A percentile compares a stretch with the other conserved stretches of the same genome.
Evolutionary conservation across 2,113 vertebrate species (phyloP).

Genomic region (Bubo blakistoni): DNA sequence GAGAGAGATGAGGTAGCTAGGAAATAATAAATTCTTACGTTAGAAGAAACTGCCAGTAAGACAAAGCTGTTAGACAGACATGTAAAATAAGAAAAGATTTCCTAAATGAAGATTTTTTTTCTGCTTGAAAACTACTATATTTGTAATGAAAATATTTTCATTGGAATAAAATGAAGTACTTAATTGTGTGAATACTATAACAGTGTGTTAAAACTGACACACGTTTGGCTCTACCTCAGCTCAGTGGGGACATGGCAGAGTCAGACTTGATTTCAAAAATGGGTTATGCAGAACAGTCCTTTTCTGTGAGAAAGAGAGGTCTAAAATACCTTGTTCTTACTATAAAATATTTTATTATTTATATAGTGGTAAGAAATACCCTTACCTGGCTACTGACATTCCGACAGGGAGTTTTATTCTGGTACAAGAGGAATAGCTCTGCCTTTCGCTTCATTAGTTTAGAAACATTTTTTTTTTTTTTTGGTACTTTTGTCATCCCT

Average conservation of each 20-base stretch:
- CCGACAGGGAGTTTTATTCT: background rate
- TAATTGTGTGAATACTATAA: background rate
- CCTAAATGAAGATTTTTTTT: background rate
- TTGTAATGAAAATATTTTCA: background rate
- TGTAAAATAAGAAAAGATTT: background rate
- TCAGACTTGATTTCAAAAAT: background rate
- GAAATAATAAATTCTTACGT: background rate
- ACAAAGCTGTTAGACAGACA: background rate
- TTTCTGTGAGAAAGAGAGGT: background rate
- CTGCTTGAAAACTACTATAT: background rate
- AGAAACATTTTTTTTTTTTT: no score
- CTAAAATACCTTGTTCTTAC: background rate
- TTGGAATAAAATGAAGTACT: background rate
- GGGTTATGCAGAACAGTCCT: background rate
- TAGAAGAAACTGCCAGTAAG: background rate
- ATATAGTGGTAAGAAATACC: background rate
- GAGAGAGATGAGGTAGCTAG: background rate
- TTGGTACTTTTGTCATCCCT: background rate
- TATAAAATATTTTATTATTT: background rate
- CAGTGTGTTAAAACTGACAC: background rate
- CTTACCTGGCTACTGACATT: background rate
- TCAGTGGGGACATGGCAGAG: background rate
- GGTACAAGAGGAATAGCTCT: background rate
- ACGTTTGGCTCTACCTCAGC: background rate
- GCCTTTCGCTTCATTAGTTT: background rate